These are phyloP conservation scores for Zosterops hypoxanthus DNA, from an alignment of 2,113 vertebrate genomes.

Conservation along the genomic window DNA sequence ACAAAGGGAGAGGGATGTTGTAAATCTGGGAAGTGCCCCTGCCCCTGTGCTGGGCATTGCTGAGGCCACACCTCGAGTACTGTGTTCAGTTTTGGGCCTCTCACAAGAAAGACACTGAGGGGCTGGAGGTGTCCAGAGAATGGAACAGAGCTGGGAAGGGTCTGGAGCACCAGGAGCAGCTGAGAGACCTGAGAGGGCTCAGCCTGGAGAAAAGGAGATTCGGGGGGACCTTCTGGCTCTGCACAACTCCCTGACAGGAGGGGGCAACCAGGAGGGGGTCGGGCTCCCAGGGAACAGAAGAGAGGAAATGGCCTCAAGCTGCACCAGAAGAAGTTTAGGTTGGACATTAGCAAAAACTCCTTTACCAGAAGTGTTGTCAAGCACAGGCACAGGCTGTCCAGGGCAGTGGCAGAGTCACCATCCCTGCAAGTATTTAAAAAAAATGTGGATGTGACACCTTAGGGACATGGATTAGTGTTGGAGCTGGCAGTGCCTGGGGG, in stretches of 20 bases:
- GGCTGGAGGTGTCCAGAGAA: neutral
- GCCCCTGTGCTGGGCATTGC: neutral
- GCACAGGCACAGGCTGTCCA: neutral
- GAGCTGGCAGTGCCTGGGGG: neutral
- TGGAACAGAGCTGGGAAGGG: neutral
- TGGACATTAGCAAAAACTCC: neutral
- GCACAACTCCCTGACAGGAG: neutral
- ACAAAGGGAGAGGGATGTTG: neutral
- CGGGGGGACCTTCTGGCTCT: neutral
- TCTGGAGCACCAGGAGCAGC: accelerated
- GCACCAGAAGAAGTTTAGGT: neutral
- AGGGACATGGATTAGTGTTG: neutral
- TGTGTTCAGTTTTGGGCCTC: neutral
- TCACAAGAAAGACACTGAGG: neutral
- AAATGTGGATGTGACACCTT: neutral
- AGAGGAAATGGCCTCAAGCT: neutral
- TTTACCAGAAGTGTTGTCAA: neutral
- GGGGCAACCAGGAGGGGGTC: accelerated
- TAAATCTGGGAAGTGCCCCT: neutral
- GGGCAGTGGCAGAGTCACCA: neutral
- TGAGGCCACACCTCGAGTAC: neutral
- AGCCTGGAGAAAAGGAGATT: neutral
- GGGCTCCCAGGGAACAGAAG: neutral
- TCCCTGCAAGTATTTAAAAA: neutral
- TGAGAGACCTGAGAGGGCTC: neutral